These are phyloP conservation scores for Synergus japonicus DNA, from an alignment of 2,888 invertebrate genomes.

Conservation along the genomic window DNA sequence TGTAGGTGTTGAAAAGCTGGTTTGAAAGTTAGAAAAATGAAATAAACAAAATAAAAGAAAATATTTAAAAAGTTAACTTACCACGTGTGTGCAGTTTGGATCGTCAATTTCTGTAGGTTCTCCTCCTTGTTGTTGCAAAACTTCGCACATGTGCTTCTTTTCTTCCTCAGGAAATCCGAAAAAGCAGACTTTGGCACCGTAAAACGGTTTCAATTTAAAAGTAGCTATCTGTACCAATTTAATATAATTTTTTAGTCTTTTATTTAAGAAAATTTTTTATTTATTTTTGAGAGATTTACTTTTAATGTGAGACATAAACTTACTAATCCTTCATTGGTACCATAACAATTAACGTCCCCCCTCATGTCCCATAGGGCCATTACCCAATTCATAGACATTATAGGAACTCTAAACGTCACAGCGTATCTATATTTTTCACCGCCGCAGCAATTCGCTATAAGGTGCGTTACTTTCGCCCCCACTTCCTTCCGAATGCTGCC, in stretches of 20 bases:
- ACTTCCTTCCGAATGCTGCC: slow-evolving; percentile 96
- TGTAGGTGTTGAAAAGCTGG: slow-evolving; percentile 25
- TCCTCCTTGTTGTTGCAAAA: slow-evolving; percentile 89
- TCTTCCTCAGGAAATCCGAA: slow-evolving; percentile 94
- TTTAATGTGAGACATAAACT: slow-evolving; percentile 62
- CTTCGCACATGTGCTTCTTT: slow-evolving; percentile 93
- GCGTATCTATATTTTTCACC: slow-evolving; percentile 98
- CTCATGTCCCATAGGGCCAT: slow-evolving; percentile 91
- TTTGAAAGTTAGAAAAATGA: slow-evolving; percentile 13
- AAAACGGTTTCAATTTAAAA: slow-evolving; percentile 91
- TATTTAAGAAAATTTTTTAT: neutral
- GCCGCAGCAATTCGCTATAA: slow-evolving; percentile 92
- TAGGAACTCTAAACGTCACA: slow-evolving; percentile 91
- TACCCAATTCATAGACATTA: slow-evolving; percentile 94
- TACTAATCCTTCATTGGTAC: slow-evolving; percentile 85
- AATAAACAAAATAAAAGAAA: slow-evolving; percentile 38
- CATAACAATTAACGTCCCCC: slow-evolving; percentile 84
- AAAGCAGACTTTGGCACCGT: slow-evolving; percentile 92
- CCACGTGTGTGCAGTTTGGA: slow-evolving; percentile 93
- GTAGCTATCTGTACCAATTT: slow-evolving; percentile 64
- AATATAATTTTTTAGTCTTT: neutral
- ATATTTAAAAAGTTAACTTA: slow-evolving; percentile 78
- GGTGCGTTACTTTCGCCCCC: slow-evolving; percentile 92
- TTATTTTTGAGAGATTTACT: neutral
- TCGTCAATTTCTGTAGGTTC: slow-evolving; percentile 86